Percentiles rank a stretch among this genome's conserved stretches.
phyloP scores from a whole-genome alignment of 1,140 invertebrate species.

The Drosophila aff. region DNA sequence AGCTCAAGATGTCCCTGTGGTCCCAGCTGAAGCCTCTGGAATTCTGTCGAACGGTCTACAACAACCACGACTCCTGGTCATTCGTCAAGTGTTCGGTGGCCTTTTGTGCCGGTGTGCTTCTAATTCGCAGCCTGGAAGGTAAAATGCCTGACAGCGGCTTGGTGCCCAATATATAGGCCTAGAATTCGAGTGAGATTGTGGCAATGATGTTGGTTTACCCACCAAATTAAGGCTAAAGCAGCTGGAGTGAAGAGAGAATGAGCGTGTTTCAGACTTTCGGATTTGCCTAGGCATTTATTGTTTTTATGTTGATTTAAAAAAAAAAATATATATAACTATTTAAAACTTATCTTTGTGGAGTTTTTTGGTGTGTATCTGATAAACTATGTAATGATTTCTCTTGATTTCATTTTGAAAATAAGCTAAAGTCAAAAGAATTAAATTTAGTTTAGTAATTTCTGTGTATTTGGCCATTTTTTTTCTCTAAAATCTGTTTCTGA shows the following conservation, averaged over 20 bases:
- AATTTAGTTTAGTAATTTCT: too few species aligned
- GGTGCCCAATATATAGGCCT: slow-evolving; percentile 4
- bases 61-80: slow-evolving; percentile 28
- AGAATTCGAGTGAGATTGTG: neutral
- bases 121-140: slow-evolving; percentile 31
- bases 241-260: neutral
- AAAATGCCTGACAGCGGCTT: slow-evolving; percentile 6
- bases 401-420: neutral
- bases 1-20: slow-evolving; percentile 34
- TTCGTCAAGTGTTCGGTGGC: slow-evolving; percentile 40
- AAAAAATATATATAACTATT: neutral
- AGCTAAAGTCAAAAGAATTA: too few species aligned
- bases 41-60: slow-evolving; percentile 20
- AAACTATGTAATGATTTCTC: neutral
- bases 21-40: slow-evolving; percentile 26
- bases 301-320: neutral
- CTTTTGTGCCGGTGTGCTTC: slow-evolving; percentile 24
- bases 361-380: neutral
- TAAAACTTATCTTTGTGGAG: neutral
- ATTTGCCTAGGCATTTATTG: too few species aligned
- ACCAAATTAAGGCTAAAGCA: slow-evolving; percentile 10
- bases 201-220: slow-evolving; percentile 1
- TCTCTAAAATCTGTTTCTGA: too few species aligned
- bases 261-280: neutral
- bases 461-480: too few species aligned